phyloP scores from a whole-genome alignment of 2,113 vertebrate species.

The Brevimyrus niger region DNA sequence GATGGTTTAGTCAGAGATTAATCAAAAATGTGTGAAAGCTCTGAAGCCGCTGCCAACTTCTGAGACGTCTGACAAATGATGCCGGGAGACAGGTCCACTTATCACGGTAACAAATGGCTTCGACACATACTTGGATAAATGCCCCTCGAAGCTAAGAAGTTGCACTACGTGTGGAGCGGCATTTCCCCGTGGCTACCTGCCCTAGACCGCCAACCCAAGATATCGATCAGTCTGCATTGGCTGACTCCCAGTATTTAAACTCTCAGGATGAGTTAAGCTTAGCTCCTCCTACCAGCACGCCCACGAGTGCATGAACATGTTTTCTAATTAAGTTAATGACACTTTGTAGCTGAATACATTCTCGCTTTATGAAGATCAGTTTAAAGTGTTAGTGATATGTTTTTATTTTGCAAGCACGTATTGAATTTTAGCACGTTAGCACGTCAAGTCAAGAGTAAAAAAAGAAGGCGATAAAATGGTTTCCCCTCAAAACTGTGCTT shows the following conservation, averaged over 20 bases:
- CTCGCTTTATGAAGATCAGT: too few species aligned
- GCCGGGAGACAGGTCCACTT: slow-evolving; percentile 49
- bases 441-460: neutral
- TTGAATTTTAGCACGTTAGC: neutral
- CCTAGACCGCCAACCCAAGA: neutral
- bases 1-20: slow-evolving; percentile 51
- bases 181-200: neutral
- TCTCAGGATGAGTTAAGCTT: neutral
- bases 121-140: slow-evolving; percentile 35
- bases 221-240: neutral
- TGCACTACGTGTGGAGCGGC: neutral
- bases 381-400: neutral
- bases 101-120: slow-evolving; percentile 44
- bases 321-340: neutral
- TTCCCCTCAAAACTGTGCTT: neutral
- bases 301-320: neutral
- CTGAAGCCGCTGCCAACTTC: slow-evolving; percentile 37
- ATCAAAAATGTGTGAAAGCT: slow-evolving; percentile 42
- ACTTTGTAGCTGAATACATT: neutral
- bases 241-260: slow-evolving; percentile 3
- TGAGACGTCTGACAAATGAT: slow-evolving; percentile 49
- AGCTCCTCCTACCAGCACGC: neutral
- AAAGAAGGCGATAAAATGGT: neutral
- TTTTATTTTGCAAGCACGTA: neutral
- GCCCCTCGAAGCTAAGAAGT: slow-evolving; percentile 9